Evolutionary conservation across 2,113 vertebrate species (phyloP), one percentile per base, ranked within the genome.

Genomic region (Microtus montanus): DNA sequence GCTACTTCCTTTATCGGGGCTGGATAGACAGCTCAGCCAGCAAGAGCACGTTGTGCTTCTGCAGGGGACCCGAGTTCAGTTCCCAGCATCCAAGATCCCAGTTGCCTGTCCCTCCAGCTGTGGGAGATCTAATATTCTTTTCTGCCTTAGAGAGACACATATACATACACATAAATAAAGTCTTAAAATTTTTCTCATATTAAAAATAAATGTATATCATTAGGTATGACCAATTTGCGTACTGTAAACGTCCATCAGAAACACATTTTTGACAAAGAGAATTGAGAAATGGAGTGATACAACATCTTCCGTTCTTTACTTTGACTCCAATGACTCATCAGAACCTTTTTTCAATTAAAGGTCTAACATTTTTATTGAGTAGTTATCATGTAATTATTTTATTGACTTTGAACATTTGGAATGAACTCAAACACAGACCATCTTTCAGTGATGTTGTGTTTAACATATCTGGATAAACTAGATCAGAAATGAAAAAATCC

Each of bases 361-460:
- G 7, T 73, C 52, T 92, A 61, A 80, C 73, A 52, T 38, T 87
- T 92, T 83, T 77, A 73, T 52, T 41, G 66, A 77, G 71, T 3
- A 78, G 68, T 90, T 89, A 85, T 87, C 26, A 89, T 78, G n/a
- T 12, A 84, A 26, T 90, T 93, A 75, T 94, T 93, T 80, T 80
- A 75, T 77, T 91, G 84, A 75, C 52, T 75, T 3, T 71, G 61
- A 87, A 6, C 11, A 49, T 66, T 94, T 14, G 33, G 93, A 85
- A 41, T 47, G 63, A 77, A 33, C 54, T 79, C n/a, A 74, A 89
- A 30, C 33, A 47, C 10, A 66, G 30, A 19, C 64, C 24, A 87
- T n/a, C 28, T 47, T 68, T 89, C 74, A 52, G 54, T 61, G 54
- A 44, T 35, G 47, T 41, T 44, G 3, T 84, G 7, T 44, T 38